phyloP scores from a whole-genome alignment of 2,113 vertebrate species.

The Carassius auratus region DNA sequence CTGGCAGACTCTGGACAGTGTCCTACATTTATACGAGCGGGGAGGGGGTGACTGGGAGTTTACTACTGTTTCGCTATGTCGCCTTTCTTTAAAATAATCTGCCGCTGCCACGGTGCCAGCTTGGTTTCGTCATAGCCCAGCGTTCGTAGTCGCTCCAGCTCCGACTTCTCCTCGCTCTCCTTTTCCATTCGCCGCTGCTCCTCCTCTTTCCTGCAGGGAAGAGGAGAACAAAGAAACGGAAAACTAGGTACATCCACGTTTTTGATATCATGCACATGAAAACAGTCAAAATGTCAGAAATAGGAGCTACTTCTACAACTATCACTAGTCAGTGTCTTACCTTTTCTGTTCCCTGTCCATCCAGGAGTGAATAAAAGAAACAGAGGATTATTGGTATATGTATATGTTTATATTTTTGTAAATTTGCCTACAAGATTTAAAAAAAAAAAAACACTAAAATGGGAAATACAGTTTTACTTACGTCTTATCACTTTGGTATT shows the following conservation, averaged over 20 bases:
- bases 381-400: constrained; percentile 43
- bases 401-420: not conserved
- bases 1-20: constrained; percentile 30
- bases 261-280: not conserved
- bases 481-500: constrained; percentile 18
- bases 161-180: constrained; percentile 84
- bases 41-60: not conserved
- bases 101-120: constrained; percentile 95
- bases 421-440: not conserved
- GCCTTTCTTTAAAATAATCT: constrained; percentile 97
- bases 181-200: constrained; percentile 82
- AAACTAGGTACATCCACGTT: not conserved
- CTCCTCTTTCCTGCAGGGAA: constrained; percentile 82
- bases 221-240: not conserved
- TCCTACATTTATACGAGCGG: constrained; percentile 9
- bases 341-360: constrained; percentile 89
- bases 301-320: not conserved
- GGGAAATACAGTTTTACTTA: constrained; percentile 31
- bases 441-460: not conserved
- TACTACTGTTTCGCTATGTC: constrained; percentile 89
- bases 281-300: not conserved
- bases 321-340: constrained; percentile 76
- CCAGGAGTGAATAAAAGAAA: constrained; percentile 66
- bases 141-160: constrained; percentile 90
- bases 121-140: constrained; percentile 96